These are phyloP conservation scores for Zophobas morio DNA, from an alignment of 1,140 invertebrate genomes.

Conservation along the genomic window DNA sequence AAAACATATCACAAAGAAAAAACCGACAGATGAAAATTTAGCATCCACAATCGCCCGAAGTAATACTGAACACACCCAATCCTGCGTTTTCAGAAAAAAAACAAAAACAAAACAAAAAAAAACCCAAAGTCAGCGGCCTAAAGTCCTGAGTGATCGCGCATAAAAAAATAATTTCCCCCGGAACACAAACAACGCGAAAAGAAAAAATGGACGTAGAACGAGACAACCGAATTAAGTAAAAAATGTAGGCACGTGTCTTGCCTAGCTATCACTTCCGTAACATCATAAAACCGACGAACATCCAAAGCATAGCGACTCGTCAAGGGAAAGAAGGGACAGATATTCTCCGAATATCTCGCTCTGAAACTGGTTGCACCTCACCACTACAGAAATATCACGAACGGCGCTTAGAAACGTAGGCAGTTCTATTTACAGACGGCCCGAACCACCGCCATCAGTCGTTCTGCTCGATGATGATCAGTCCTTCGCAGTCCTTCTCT, in stretches of 20 bases:
- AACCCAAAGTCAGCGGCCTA: constrained; percentile 18
- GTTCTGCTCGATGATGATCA: constrained; percentile 53
- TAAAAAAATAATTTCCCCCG: constrained; percentile 31
- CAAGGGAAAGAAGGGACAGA: not conserved
- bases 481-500: constrained; percentile 58
- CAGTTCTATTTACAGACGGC: constrained; percentile 49
- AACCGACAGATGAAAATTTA: constrained; percentile 31
- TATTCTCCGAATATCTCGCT: not conserved
- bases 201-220: constrained; percentile 14
- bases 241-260: constrained; percentile 33
- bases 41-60: not conserved
- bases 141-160: constrained; percentile 16
- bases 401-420: constrained; percentile 41
- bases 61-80: constrained; percentile 40
- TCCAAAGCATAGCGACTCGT: constrained; percentile 21
- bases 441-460: constrained; percentile 46
- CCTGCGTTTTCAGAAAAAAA: not conserved
- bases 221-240: constrained; percentile 29
- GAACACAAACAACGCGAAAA: not conserved
- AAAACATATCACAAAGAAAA: constrained; percentile 37
- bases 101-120: not conserved
- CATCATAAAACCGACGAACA: constrained; percentile 32
- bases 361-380: constrained; percentile 13
- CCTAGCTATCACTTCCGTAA: constrained; percentile 24
- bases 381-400: constrained; percentile 27